Percentiles rank a stretch among this genome's conserved stretches.
Conservation (phyloP, 2,888 invertebrate species). For the Tenodera sinensis region DNA sequence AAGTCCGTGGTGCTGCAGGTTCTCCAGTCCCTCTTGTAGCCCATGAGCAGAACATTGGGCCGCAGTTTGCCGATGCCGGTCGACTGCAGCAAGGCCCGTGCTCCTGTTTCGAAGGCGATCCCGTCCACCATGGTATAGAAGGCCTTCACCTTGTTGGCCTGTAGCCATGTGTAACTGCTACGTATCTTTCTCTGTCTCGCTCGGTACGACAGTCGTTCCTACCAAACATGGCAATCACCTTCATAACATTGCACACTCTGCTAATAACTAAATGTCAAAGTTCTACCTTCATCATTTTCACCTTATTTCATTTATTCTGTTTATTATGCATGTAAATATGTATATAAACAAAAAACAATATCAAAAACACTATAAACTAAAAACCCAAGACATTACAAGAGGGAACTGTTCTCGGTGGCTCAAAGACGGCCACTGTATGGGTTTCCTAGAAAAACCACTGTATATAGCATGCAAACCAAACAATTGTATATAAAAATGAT, state of each 20-base stretch:
- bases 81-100: conserved; percentile 79
- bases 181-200: conserved; percentile 56
- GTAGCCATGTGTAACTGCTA: conserved; percentile 77
- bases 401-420: too few relatives aligned
- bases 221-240: conserved; percentile 29
- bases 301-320: too few relatives aligned
- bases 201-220: conserved; percentile 63
- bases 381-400: too few relatives aligned
- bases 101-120: conserved; percentile 70
- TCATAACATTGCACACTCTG: neutral
- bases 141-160: conserved; percentile 77
- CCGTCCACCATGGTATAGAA: conserved; percentile 77
- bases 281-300: too few relatives aligned
- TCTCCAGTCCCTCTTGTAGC: conserved; percentile 90
- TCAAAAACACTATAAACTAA: too few relatives aligned
- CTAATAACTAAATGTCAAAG: too few relatives aligned
- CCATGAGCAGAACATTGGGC: conserved; percentile 92
- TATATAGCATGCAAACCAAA: too few relatives aligned
- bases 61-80: conserved; percentile 87
- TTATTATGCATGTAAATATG: too few relatives aligned
- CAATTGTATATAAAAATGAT: too few relatives aligned
- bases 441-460: too few relatives aligned
- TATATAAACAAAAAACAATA: too few relatives aligned
- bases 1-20: conserved; percentile 69
- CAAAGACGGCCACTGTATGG: too few relatives aligned